Conservation (phyloP, 2,113 vertebrate genomes). For the Girardinichthys multiradiatus region DNA sequence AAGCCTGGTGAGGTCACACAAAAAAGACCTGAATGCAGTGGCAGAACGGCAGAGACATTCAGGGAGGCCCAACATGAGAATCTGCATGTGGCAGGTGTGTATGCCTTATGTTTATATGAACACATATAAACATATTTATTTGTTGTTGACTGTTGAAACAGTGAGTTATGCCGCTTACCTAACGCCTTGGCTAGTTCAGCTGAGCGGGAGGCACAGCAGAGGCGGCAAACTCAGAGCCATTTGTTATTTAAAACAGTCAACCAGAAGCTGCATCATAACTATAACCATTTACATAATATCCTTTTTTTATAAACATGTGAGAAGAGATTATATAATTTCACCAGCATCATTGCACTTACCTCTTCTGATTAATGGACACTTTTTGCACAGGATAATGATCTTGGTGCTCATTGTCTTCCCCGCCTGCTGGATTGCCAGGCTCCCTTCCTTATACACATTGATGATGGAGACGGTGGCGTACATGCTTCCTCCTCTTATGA, state of each 20-base stretch:
- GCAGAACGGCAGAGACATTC: slow-evolving; percentile 81
- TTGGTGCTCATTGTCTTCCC: slow-evolving; percentile 97
- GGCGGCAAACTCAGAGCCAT: slow-evolving; percentile 73
- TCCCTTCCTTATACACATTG: slow-evolving; percentile 95
- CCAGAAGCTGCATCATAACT: slow-evolving; percentile 11
- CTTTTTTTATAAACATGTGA: background rate
- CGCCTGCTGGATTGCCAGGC: slow-evolving; percentile 92
- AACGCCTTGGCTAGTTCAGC: slow-evolving; percentile 12
- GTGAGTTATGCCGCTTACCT: slow-evolving; percentile 75
- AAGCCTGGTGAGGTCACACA: slow-evolving; percentile 87
- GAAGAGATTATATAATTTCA: background rate
- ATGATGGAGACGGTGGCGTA: slow-evolving; percentile 92
- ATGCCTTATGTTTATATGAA: slow-evolving; percentile 60
- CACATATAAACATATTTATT: slow-evolving; percentile 57
- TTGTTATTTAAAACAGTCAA: slow-evolving; percentile 56
- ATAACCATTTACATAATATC: slow-evolving; percentile 16
- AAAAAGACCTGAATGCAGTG: slow-evolving; percentile 83
- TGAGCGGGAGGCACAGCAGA: slow-evolving; percentile 32
- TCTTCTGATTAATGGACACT: slow-evolving; percentile 93
- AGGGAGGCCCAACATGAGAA: slow-evolving; percentile 73
- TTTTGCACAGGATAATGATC: slow-evolving; percentile 90
- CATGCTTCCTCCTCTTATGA: slow-evolving; percentile 84
- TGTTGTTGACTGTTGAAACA: slow-evolving; percentile 48
- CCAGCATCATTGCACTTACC: slow-evolving; percentile 80
- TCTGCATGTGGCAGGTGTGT: slow-evolving; percentile 39